These are phyloP conservation scores for Drosophila mayaguana DNA, from an alignment of 2,888 invertebrate species.

Conservation along the genomic window DNA sequence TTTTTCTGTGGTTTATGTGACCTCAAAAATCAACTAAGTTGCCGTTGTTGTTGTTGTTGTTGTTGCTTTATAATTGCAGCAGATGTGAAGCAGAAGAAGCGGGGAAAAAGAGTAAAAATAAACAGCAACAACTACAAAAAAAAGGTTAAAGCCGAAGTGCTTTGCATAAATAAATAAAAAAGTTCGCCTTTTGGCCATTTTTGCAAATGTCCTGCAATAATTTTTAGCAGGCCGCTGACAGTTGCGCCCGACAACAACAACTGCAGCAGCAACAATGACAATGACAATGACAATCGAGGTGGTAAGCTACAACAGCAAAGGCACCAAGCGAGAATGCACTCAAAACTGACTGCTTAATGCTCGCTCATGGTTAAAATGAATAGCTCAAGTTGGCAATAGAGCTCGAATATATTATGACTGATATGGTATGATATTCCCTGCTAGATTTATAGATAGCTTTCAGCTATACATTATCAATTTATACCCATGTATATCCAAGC, in stretches of 20 bases:
- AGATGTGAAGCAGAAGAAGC: conserved; percentile 14
- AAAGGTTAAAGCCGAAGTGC: conserved; percentile 31
- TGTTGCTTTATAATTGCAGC: conserved; percentile 53
- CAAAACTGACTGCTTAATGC: conserved; percentile 1
- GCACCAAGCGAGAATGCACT: neutral
- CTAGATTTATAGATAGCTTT: too few relatives aligned
- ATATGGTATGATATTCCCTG: too few relatives aligned
- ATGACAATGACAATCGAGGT: conserved; percentile 39
- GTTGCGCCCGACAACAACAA: conserved; percentile 32
- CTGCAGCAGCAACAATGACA: conserved; percentile 39
- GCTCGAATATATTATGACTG: too few relatives aligned
- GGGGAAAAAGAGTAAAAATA: neutral
- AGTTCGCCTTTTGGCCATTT: conserved; percentile 65
- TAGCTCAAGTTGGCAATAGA: neutral
- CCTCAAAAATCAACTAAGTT: conserved; percentile 42
- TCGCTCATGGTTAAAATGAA: neutral
- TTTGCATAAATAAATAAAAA: conserved; percentile 57
- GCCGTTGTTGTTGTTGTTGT: conserved; percentile 5
- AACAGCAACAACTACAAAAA: conserved; percentile 21
- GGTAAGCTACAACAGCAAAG: conserved; percentile 10
- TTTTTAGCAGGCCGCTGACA: conserved; percentile 69
- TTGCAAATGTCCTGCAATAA: conserved; percentile 75
- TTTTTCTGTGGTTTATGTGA: conserved; percentile 1
- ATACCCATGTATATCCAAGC: neutral
- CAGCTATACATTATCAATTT: neutral